Evolutionary conservation across 1,140 invertebrate species (phyloP).

Genomic region (Helicoverpa armigera): DNA sequence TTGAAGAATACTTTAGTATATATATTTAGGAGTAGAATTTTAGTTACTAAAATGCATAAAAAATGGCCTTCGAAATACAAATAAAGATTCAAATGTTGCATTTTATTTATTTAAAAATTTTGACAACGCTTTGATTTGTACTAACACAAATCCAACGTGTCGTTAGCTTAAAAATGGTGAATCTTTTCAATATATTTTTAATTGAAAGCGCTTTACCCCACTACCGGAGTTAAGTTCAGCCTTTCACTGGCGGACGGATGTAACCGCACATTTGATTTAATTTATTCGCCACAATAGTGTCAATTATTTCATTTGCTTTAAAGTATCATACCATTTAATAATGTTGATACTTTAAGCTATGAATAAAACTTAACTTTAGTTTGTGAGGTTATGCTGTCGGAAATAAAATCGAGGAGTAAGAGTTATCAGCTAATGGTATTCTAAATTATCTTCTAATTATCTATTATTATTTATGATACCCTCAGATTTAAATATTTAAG

Average conservation of each 20-base stretch:
- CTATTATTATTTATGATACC: too few species aligned
- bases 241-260: slow-evolving; percentile 75
- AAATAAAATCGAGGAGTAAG: slow-evolving; percentile 23
- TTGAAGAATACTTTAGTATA: slow-evolving; percentile 76
- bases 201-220: slow-evolving; percentile 50
- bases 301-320: slow-evolving; percentile 54
- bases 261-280: slow-evolving; percentile 62
- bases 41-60: slow-evolving; percentile 7
- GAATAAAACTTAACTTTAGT: neutral
- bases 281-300: slow-evolving; percentile 52
- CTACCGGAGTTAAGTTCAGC: slow-evolving; percentile 55
- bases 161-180: slow-evolving; percentile 15
- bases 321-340: slow-evolving; percentile 17
- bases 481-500: too few species aligned
- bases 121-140: neutral
- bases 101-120: neutral
- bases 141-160: slow-evolving; percentile 3
- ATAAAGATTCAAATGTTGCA: neutral
- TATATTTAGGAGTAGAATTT: slow-evolving; percentile 47
- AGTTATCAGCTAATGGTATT: slow-evolving; percentile 37
- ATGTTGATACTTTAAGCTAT: slow-evolving; percentile 7
- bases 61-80: neutral
- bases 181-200: slow-evolving; percentile 45
- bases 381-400: neutral
- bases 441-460: too few species aligned